phyloP scores from a whole-genome alignment of 2,888 invertebrate genomes.

The Idaea biselata region DNA sequence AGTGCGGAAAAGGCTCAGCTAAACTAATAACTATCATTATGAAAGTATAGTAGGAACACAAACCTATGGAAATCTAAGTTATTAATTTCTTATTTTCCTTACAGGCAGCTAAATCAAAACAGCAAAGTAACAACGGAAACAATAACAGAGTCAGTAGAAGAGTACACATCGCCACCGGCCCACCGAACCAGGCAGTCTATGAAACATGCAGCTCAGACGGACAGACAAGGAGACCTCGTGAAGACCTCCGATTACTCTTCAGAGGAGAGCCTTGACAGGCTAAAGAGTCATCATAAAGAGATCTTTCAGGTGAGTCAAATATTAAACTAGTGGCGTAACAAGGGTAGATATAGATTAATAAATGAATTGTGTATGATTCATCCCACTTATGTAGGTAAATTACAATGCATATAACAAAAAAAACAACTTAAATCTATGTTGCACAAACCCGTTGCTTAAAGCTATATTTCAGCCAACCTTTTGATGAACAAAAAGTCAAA shows the following conservation, averaged over 20 bases:
- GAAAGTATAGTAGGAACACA: not conserved
- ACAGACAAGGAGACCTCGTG: constrained; percentile 30
- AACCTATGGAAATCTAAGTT: not conserved
- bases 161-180: constrained; percentile 44
- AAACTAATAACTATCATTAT: no score
- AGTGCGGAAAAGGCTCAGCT: no score
- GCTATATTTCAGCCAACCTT: no score
- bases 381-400: no score
- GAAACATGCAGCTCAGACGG: constrained; percentile 43
- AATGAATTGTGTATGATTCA: not conserved
- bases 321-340: not conserved
- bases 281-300: constrained; percentile 57
- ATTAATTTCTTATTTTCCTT: constrained; percentile 8
- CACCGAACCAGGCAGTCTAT: constrained; percentile 57
- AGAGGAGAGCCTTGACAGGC: constrained; percentile 62
- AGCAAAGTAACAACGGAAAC: constrained; percentile 44
- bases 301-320: constrained; percentile 51
- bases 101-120: constrained; percentile 54
- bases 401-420: no score
- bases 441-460: no score
- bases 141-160: constrained; percentile 47
- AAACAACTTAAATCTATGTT: no score
- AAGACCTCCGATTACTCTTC: constrained; percentile 84
- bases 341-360: not conserved
- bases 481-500: no score